Percentiles rank a stretch among this genome's conserved stretches.
Evolutionary conservation across 2,888 invertebrate genomes (phyloP).

Genomic region (Drosophila tanythrix): DNA sequence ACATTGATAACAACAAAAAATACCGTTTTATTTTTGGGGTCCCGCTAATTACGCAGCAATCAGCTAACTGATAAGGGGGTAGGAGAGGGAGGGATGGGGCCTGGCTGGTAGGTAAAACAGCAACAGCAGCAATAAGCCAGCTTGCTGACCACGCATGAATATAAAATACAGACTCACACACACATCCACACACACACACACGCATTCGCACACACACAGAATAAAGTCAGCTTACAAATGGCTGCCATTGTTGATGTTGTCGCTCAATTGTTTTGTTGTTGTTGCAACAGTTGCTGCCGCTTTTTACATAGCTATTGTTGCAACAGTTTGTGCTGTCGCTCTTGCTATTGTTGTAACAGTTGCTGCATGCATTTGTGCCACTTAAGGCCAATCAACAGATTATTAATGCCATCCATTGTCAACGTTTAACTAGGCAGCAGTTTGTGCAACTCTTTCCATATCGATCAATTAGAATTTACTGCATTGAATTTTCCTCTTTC

Average conservation of each 20-base stretch:
- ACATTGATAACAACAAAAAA: conserved; percentile 32
- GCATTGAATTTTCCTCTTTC: neutral
- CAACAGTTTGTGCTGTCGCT: conserved; percentile 1
- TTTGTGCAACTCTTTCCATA: conserved; percentile 2
- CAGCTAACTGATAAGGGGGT: conserved; percentile 25
- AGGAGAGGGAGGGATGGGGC: neutral
- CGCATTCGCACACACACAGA: conserved; percentile 9
- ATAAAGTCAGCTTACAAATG: conserved; percentile 34
- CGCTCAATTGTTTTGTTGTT: conserved; percentile 51
- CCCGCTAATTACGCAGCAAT: conserved; percentile 64
- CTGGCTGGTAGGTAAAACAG: neutral
- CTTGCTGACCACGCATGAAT: conserved; percentile 49
- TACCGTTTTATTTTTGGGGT: conserved; percentile 40
- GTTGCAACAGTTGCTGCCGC: conserved; percentile 35
- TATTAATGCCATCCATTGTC: conserved; percentile 45
- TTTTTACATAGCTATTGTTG: neutral
- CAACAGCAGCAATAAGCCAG: conserved; percentile 1
- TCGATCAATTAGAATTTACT: neutral
- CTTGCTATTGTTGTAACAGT: conserved; percentile 2
- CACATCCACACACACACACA: conserved; percentile 20
- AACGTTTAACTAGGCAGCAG: conserved; percentile 11
- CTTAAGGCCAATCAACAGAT: conserved; percentile 59
- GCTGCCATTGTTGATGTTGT: conserved; percentile 31
- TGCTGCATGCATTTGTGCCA: conserved; percentile 39
- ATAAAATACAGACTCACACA: conserved; percentile 49